Base-by-base conservation (phyloP, 2,797 vertebrate species). In the Peromyscus eremicus region DNA sequence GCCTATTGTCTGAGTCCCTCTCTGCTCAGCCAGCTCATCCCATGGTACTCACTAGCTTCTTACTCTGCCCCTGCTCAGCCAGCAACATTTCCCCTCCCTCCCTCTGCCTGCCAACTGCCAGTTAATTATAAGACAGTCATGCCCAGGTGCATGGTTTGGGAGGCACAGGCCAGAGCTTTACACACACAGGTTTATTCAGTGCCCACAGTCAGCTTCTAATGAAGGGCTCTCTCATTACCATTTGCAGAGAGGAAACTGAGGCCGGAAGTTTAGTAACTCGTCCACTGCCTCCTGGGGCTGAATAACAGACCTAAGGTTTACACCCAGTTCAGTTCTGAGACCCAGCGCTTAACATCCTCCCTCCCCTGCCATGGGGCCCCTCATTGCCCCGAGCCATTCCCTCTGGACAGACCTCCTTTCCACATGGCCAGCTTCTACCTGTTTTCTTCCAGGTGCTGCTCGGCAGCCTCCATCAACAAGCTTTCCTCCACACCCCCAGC, bases 171-270 rank as follows among this genome's bases (percentile, higher is more conserved):
- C 1, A 32, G 43, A 17, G 68, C 76, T 49, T 6, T 3, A 6
- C 19, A 4, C 21, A 2, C 2, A 32, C 43, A 40, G 0, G 0
- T 2, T 60, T 49, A 34, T 23, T n/a, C 23, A 19, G 29, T 40
- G 21, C n/a, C 52, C 60, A 57, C 21, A 11, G 55, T 68, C 2
- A 29, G 60, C 43, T 23, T 37, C 57, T 49, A 29, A 34, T 43
- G 62, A n/a, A 8, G n/a, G 29, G 60, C 17, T 92, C 46, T 17
- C 8, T 27, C 16, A 3, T n/a, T 16, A 40, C 37, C 40, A 6
- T 79, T 73, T 80, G 19, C 37, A 75, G n/a, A 55, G 14, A 79
- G 49, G 29, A 66, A 66, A 52, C 52, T 0, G 21, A 92, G 83
- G 60, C 55, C n/a, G 19, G 75, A 21, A 1, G 66, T 16, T 64